A percentile compares a stretch with the other conserved stretches of the same genome.
Conservation (phyloP, 2,797 vertebrate species). For the Trematomus bernacchii region DNA sequence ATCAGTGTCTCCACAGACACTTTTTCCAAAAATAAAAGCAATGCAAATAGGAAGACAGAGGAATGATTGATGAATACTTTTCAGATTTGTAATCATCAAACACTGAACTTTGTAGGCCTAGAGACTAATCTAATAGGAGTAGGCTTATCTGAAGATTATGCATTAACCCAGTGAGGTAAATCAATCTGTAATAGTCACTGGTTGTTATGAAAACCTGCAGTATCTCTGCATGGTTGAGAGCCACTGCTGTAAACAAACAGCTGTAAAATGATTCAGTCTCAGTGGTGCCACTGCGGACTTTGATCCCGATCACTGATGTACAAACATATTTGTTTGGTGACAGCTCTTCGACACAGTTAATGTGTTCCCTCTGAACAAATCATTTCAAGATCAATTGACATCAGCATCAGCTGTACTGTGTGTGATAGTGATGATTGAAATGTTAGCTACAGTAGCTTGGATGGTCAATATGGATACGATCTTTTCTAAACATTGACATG, state of each 20-base stretch:
- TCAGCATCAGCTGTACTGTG: too few species aligned
- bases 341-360: background rate
- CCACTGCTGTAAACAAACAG: conserved; percentile 2
- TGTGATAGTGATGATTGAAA: too few species aligned
- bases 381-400: too few species aligned
- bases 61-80: background rate
- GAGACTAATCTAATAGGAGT: background rate
- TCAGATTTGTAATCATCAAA: background rate
- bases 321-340: conserved; percentile 3
- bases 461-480: too few species aligned
- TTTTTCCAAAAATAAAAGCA: background rate
- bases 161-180: conserved; percentile 7
- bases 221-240: background rate
- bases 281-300: background rate
- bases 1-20: background rate
- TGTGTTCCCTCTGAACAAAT: background rate
- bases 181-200: background rate
- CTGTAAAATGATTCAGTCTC: conserved; percentile 12
- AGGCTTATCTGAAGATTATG: conserved; percentile 2
- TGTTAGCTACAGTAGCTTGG: too few species aligned
- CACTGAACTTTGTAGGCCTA: background rate
- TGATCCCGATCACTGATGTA: conserved; percentile 15
- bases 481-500: too few species aligned
- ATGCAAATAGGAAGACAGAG: background rate
- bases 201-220: conserved; percentile 5